A percentile compares a stretch with the other conserved stretches of the same genome.
Evolutionary conservation across 2,888 invertebrate genomes (phyloP).

Genomic region (Pteria penguin): DNA sequence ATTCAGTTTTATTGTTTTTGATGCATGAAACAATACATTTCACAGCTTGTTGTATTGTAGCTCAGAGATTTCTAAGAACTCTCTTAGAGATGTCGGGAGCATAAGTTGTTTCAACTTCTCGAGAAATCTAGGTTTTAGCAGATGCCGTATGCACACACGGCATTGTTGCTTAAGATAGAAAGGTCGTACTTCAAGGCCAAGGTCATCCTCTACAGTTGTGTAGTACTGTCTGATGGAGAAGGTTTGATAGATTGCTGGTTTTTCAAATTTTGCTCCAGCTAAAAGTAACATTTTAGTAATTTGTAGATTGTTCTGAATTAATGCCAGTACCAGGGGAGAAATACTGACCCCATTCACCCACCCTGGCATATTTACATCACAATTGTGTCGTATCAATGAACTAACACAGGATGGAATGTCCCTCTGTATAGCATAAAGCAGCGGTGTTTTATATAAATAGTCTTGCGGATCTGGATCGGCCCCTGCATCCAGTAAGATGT

Average conservation of each 20-base stretch:
- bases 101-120: conserved; percentile 54
- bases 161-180: conserved; percentile 63
- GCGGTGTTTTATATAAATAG: conserved; percentile 58
- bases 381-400: conserved; percentile 56
- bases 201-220: conserved; percentile 53
- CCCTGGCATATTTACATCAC: conserved; percentile 56
- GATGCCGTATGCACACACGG: conserved; percentile 56
- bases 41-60: too few relatives aligned
- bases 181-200: conserved; percentile 59
- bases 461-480: conserved; percentile 57
- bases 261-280: conserved; percentile 61
- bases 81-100: conserved; percentile 52
- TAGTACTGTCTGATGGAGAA: conserved; percentile 57
- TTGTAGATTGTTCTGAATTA: conserved; percentile 57
- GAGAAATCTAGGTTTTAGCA: conserved; percentile 60
- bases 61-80: conserved; percentile 46
- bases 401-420: conserved; percentile 48
- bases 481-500: conserved; percentile 50
- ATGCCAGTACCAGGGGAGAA: conserved; percentile 60
- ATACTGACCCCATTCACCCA: conserved; percentile 56
- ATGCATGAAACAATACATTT: too few relatives aligned
- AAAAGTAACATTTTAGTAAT: conserved; percentile 60
- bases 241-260: conserved; percentile 55
- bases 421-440: conserved; percentile 58
- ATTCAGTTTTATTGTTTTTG: too few relatives aligned